Evolutionary conservation across 2,888 invertebrate species (phyloP).

Genomic region (Drosophila nigricruria): DNA sequence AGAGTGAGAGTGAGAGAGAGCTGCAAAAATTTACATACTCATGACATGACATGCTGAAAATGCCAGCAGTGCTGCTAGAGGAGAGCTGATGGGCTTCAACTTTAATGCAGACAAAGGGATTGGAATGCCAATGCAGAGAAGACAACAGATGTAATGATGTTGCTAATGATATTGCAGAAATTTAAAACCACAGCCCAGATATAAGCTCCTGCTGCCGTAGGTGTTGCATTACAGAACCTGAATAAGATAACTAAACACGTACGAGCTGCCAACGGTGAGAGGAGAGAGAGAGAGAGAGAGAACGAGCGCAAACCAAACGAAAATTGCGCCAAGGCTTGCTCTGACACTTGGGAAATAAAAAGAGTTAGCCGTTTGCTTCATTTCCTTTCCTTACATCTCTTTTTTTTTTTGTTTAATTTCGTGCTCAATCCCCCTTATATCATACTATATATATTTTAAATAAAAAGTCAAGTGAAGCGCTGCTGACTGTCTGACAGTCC

Average conservation of each 20-base stretch:
- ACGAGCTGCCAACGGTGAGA: conserved; percentile 16
- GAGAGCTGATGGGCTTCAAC: conserved; percentile 8
- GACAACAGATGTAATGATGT: conserved; percentile 42
- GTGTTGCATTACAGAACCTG: conserved; percentile 34
- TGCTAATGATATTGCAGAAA: conserved; percentile 61
- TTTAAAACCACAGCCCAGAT: conserved; percentile 9
- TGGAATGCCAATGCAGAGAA: conserved; percentile 15
- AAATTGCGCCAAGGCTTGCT: conserved; percentile 60
- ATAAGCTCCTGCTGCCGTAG: not conserved
- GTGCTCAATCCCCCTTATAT: conserved; percentile 25
- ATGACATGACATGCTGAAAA: conserved; percentile 73
- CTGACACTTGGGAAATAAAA: conserved; percentile 71
- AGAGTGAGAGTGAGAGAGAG: not conserved
- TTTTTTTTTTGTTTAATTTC: conserved; percentile 52
- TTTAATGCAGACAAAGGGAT: conserved; percentile 27
- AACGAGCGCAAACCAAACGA: conserved; percentile 20
- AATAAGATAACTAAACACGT: conserved; percentile 64
- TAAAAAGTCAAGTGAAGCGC: conserved; percentile 57
- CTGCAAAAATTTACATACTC: conserved; percentile 70
- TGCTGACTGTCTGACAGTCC: conserved; percentile 50
- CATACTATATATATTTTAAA: conserved; percentile 52
- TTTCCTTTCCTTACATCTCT: not conserved
- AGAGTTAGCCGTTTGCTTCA: conserved; percentile 49
- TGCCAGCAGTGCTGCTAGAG: not conserved
- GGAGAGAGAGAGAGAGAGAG: not conserved